phyloP scores from a whole-genome alignment of 2,797 vertebrate species.

The Neoniphon sammara region DNA sequence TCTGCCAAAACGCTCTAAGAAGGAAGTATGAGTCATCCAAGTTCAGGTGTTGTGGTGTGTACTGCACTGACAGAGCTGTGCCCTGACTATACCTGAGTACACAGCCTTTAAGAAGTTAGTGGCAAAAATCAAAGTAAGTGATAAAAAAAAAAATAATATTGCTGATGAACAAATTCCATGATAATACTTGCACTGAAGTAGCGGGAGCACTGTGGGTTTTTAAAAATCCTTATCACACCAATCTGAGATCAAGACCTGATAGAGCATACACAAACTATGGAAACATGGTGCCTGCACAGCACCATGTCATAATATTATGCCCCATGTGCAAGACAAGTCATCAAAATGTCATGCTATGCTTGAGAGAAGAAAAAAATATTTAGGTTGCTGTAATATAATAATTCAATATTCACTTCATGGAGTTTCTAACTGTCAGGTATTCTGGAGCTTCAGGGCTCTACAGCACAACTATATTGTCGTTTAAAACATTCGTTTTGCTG shows the following conservation, averaged over 20 bases:
- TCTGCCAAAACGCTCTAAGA: too few species aligned
- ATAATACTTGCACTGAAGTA: not conserved
- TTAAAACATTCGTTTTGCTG: slow-evolving; percentile 1
- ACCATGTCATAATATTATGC: too few species aligned
- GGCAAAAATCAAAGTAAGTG: not conserved
- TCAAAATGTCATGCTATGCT: too few species aligned
- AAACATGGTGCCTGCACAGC: too few species aligned
- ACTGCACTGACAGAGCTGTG: not conserved
- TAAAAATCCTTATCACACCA: too few species aligned
- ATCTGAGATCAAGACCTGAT: too few species aligned
- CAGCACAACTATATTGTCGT: slow-evolving; percentile 2
- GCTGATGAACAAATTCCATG: not conserved
- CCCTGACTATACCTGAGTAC: not conserved
- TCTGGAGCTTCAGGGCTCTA: not conserved
- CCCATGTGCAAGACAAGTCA: too few species aligned
- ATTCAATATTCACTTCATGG: not conserved
- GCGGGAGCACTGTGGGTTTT: not conserved
- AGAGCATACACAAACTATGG: too few species aligned
- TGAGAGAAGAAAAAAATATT: too few species aligned
- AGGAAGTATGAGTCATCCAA: not conserved
- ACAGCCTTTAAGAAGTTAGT: not conserved
- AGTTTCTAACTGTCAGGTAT: not conserved
- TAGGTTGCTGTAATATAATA: not conserved
- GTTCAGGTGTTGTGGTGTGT: too few species aligned
- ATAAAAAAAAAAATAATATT: not conserved